Evolutionary conservation across 2,888 invertebrate genomes (phyloP).

Genomic region (Caradrina kadenii): DNA sequence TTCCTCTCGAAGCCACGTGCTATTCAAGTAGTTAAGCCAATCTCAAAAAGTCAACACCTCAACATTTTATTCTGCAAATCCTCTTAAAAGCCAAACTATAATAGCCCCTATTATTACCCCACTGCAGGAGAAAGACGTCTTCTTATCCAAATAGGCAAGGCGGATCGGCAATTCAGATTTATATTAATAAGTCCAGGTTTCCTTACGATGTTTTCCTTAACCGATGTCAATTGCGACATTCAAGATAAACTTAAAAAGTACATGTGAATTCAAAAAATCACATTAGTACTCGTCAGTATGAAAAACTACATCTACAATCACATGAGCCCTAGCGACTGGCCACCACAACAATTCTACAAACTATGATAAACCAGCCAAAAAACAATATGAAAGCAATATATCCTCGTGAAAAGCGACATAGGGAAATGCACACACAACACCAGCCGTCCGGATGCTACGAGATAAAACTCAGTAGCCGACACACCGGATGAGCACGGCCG

Average conservation of each 20-base stretch:
- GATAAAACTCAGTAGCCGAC: constrained; percentile 65
- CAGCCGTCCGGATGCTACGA: constrained; percentile 51
- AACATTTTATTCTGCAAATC: neutral
- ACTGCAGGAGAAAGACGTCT: too few species aligned
- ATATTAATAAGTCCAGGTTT: too few species aligned
- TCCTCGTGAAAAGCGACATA: constrained; percentile 37
- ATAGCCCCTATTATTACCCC: neutral
- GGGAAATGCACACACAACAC: constrained; percentile 23
- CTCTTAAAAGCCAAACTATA: neutral
- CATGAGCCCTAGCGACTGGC: too few species aligned
- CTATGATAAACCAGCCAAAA: constrained; percentile 3
- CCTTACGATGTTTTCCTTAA: too few species aligned
- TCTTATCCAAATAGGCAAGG: too few species aligned
- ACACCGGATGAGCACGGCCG: constrained; percentile 59
- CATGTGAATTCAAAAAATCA: too few species aligned
- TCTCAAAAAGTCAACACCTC: neutral
- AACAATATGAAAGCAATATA: constrained; percentile 32
- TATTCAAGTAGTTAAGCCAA: constrained; percentile 13
- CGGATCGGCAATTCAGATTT: too few species aligned
- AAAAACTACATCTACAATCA: too few species aligned
- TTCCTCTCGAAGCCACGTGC: constrained; percentile 7
- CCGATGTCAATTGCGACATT: too few species aligned
- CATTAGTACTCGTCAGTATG: too few species aligned
- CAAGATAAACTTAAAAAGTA: too few species aligned
- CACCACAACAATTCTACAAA: neutral